A percentile compares a stretch with the other conserved stretches of the same genome.
Evolutionary conservation across 2,113 vertebrate species (phyloP).

Genomic region (Etheostoma spectabile): DNA sequence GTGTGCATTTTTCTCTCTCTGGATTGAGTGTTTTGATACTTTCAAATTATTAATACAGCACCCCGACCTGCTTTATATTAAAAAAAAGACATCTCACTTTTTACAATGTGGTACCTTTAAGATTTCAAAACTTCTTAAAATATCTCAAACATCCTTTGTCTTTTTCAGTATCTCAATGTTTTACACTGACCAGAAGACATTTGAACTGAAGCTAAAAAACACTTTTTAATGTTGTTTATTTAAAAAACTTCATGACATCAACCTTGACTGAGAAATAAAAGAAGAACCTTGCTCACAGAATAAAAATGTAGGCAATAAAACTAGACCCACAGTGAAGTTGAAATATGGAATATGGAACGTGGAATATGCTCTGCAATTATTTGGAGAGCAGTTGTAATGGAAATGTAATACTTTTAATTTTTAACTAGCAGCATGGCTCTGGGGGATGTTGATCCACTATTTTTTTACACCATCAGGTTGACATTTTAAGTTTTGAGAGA

Average conservation of each 20-base stretch:
- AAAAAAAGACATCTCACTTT: no score
- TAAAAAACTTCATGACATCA: neutral
- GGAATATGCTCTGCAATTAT: neutral
- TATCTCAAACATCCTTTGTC: neutral
- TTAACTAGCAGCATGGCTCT: neutral
- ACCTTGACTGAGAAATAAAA: neutral
- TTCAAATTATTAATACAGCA: no score
- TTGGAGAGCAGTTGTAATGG: neutral
- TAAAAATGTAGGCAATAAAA: no score
- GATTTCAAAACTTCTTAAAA: neutral
- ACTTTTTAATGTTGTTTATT: neutral
- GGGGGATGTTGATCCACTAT: neutral
- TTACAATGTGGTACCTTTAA: no score
- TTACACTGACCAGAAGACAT: no score
- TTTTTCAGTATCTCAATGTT: neutral
- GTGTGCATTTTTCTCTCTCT: no score
- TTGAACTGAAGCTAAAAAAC: neutral
- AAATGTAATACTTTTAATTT: neutral
- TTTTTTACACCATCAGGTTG: no score
- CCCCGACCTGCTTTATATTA: no score
- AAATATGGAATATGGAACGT: no score
- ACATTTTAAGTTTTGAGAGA: no score
- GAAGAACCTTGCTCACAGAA: neutral
- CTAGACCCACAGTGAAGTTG: neutral
- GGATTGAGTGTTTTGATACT: no score